phyloP scores from a whole-genome alignment of 2,797 vertebrate species.

The Eidolon dupreanum region DNA sequence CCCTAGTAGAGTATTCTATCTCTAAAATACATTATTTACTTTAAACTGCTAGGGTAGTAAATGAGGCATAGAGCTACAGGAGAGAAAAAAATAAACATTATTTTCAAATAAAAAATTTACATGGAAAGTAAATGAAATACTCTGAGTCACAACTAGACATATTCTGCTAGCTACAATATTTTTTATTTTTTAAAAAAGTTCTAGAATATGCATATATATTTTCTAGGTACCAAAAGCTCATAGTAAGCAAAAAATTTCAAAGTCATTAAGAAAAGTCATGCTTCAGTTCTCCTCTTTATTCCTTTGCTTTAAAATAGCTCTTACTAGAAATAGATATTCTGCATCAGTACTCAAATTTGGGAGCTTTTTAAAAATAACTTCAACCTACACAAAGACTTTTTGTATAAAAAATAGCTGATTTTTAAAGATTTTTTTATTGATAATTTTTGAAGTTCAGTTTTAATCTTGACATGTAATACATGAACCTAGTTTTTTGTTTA shows the following conservation, averaged over 20 bases:
- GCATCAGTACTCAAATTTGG: not conserved
- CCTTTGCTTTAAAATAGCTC: not conserved
- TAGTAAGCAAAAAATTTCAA: not conserved
- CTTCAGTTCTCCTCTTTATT: not conserved
- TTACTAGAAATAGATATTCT: not conserved
- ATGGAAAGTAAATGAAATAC: not conserved
- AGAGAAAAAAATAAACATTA: not conserved
- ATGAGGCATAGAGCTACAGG: not conserved
- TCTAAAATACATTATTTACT: not conserved
- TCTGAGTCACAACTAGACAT: not conserved
- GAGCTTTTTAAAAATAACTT: constrained; percentile 5
- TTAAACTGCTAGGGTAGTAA: not conserved
- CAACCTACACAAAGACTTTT: not conserved
- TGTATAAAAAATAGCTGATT: not conserved
- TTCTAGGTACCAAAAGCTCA: not conserved
- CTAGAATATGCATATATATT: not conserved
- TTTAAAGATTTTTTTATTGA: not conserved
- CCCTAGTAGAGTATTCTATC: not conserved
- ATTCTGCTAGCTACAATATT: not conserved
- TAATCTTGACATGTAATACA: not conserved
- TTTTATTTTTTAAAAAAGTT: not conserved
- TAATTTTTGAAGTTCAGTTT: not conserved
- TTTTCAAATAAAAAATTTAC: not conserved
- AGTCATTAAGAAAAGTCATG: not conserved
- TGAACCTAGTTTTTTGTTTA: not conserved